These are phyloP conservation scores for Megalurothrips usitatus DNA, from an alignment of 2,888 invertebrate species.

Conservation along the genomic window DNA sequence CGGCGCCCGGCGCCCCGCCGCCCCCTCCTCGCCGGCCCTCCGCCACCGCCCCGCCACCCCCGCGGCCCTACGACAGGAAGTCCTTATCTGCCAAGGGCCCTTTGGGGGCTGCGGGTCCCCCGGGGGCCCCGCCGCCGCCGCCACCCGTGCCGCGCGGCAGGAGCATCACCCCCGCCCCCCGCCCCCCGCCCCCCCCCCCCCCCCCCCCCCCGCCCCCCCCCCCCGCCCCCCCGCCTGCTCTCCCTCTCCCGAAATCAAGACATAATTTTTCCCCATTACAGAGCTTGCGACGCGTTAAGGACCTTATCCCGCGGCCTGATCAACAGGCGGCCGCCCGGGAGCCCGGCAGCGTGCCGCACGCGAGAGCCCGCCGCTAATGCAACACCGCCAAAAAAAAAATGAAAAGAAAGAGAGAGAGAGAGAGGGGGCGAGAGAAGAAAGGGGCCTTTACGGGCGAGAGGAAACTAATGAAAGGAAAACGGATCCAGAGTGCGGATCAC, in stretches of 20 bases:
- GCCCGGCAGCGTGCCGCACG: constrained; percentile 6
- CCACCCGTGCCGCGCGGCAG: too few relatives aligned
- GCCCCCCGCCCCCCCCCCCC: neutral
- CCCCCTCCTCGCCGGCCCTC: too few relatives aligned
- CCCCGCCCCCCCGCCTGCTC: neutral
- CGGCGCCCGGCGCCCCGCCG: too few relatives aligned
- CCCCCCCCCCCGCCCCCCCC: neutral
- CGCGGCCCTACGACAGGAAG: too few relatives aligned
- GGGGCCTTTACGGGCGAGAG: neutral
- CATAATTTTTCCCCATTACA: constrained; percentile 18
- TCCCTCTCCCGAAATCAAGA: neutral
- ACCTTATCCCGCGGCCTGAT: constrained; percentile 13
- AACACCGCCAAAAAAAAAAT: neutral
- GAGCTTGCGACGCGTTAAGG: constrained; percentile 21
- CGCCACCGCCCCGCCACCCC: too few relatives aligned
- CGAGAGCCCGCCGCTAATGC: neutral
- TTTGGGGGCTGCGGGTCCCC: too few relatives aligned
- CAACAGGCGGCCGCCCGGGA: neutral
- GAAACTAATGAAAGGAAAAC: too few relatives aligned
- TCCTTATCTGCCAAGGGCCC: too few relatives aligned
- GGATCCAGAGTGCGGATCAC: too few relatives aligned
- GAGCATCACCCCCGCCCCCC: neutral
- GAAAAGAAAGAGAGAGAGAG: neutral
- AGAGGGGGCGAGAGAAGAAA: neutral
- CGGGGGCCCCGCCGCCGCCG: too few relatives aligned